Evolutionary conservation across 1,140 invertebrate genomes (phyloP), one percentile per base, ranked within the genome.

Genomic region (Phthorimaea operculella): DNA sequence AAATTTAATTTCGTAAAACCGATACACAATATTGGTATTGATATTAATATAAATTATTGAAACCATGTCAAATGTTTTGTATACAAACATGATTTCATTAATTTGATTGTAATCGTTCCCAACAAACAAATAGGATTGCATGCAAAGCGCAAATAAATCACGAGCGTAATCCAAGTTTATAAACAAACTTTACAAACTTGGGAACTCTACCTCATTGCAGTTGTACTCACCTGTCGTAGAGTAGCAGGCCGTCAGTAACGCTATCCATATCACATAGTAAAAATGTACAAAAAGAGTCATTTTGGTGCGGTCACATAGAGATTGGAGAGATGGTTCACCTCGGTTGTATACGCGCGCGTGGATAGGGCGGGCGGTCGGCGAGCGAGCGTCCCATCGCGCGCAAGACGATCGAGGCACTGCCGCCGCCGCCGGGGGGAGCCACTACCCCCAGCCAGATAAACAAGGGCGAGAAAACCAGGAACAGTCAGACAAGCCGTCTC

Each of bases 241-340:
- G 67, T 72, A 80, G 68, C 72, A 81, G 55, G 64, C 68, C 53
- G 72, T 75, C 58, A 78, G 50, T 59, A 84, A 59, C 59, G 72
- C 68, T 74, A 80, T 77, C 75, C 76, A 84, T 72, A 80, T 71
- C 55, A 76, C 81, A 81, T 72, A 72, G 56, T 83, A 83, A 68
- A 85, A 83, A 85, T 74, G 71, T 85, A 85, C 64, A 83, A 85
- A 85, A 83, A 79, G 64, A 74, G 79, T 83, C 82, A 85, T 85
- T 75, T 17, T 77, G 79, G 63, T 54, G 49, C 21, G 21, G 21
- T 76, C 63, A 72, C 67, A 73, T 70, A 66, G 44, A 47, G 11
- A 68, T 63, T 66, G 57, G 50, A 39, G 47, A 66, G 59, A 39
- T 68, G 70, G 70, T 79, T 82, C 76, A 82, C 71, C 72, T 78